Percentiles rank a stretch among this genome's conserved stretches.
phyloP scores from a whole-genome alignment of 2,888 invertebrate species.

The Sminthurides aquaticus region DNA sequence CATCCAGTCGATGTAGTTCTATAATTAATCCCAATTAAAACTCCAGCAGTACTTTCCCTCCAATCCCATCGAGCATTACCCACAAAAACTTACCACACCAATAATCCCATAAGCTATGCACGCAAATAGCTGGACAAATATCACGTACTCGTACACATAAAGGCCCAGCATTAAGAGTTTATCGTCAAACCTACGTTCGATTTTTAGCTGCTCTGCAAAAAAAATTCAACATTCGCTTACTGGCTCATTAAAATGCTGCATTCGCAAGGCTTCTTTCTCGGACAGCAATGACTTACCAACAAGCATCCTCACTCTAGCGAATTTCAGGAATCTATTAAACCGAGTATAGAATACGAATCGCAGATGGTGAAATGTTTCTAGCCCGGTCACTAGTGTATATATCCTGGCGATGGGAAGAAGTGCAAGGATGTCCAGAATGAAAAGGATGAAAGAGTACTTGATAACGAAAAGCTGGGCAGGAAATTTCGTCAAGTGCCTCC shows the following conservation, averaged over 20 bases:
- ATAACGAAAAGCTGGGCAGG: conserved; percentile 20
- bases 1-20: conserved; percentile 14
- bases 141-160: neutral
- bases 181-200: neutral
- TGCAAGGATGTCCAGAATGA: conserved; percentile 24
- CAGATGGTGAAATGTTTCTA: conserved; percentile 1
- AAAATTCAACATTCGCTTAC: neutral
- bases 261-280: too few species aligned
- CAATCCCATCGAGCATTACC: too few species aligned
- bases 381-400: conserved; percentile 5
- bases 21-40: too few species aligned
- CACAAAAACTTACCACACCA: neutral
- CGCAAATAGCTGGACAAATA: neutral
- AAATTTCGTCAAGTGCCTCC: conserved; percentile 19
- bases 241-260: neutral
- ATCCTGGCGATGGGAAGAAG: conserved; percentile 19
- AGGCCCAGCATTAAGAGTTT: neutral
- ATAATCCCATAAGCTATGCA: neutral
- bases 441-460: conserved; percentile 23
- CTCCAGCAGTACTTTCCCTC: too few species aligned
- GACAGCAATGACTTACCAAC: conserved; percentile 9
- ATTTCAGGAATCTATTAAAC: conserved; percentile 18
- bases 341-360: conserved; percentile 10
- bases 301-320: conserved; percentile 7
- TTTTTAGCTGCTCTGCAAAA: conserved; percentile 12